Percentiles rank a stretch among this genome's conserved stretches.
Conservation (phyloP, 1,140 invertebrate species). For the Drosophila nigrodunni region DNA sequence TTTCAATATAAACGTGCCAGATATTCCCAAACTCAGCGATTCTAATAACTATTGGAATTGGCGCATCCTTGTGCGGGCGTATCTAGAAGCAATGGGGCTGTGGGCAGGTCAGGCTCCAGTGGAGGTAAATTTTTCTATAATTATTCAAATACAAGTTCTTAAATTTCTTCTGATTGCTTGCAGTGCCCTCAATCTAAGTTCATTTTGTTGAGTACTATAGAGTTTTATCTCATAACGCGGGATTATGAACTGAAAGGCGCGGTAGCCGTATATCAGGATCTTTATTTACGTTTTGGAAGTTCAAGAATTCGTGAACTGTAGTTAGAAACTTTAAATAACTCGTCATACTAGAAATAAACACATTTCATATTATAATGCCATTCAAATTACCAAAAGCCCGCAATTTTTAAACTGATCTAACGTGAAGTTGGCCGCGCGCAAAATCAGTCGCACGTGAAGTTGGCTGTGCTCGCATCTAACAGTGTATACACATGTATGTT, state of each 20-base stretch:
- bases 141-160: not conserved
- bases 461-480: not conserved
- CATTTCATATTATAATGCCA: not conserved
- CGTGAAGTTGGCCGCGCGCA: conserved; percentile 5
- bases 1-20: not conserved
- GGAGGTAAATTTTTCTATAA: not conserved
- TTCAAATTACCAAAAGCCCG: not conserved
- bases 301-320: not conserved
- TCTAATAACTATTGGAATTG: conserved; percentile 7
- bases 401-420: not conserved
- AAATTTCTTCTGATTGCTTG: not conserved
- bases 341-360: not conserved
- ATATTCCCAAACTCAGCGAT: conserved; percentile 11
- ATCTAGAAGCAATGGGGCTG: conserved; percentile 5
- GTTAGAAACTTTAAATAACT: not conserved
- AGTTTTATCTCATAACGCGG: not conserved
- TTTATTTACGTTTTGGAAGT: not conserved
- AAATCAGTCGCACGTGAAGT: not conserved
- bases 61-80: conserved; percentile 5
- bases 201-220: conserved; percentile 16
- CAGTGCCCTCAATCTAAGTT: conserved; percentile 18
- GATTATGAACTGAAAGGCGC: conserved; percentile 9
- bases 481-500: conserved; percentile 1
- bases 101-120: conserved; percentile 4
- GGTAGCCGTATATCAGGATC: not conserved